phyloP scores from a whole-genome alignment of 2,113 vertebrate genomes.

The Origma solitaria region DNA sequence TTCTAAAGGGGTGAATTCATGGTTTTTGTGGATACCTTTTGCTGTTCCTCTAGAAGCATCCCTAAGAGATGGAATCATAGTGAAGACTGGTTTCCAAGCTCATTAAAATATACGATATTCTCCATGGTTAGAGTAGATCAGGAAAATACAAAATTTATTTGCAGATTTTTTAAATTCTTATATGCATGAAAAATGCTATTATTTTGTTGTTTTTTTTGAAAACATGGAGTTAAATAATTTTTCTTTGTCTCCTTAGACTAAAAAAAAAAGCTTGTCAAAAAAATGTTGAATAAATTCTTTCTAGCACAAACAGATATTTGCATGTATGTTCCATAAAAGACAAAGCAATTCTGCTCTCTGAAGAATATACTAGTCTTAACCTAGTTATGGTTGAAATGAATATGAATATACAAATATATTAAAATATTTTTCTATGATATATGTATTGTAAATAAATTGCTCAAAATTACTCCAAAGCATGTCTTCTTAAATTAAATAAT shows the following conservation, averaged over 20 bases:
- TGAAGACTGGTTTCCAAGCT: neutral
- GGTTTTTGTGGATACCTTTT: neutral
- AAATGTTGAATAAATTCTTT: neutral
- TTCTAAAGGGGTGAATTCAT: neutral
- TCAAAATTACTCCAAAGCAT: neutral
- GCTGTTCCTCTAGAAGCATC: neutral
- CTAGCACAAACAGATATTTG: neutral
- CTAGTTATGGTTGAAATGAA: neutral
- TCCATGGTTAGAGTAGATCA: neutral
- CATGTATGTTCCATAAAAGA: neutral
- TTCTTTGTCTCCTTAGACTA: neutral
- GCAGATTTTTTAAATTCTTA: neutral
- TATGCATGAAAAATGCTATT: neutral
- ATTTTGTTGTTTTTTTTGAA: neutral
- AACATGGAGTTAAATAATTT: neutral
- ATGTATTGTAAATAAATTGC: constrained; percentile 10
- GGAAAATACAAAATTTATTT: neutral
- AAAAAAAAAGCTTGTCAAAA: neutral
- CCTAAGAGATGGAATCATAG: neutral
- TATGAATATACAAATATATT: constrained; percentile 11
- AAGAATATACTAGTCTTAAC: neutral
- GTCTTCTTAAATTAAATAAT: constrained; percentile 31
- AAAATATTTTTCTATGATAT: neutral
- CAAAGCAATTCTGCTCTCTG: neutral
- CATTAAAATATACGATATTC: neutral